Evolutionary conservation across 1,140 invertebrate genomes (phyloP).

Genomic region (Carcinoscorpius rotundicauda): DNA sequence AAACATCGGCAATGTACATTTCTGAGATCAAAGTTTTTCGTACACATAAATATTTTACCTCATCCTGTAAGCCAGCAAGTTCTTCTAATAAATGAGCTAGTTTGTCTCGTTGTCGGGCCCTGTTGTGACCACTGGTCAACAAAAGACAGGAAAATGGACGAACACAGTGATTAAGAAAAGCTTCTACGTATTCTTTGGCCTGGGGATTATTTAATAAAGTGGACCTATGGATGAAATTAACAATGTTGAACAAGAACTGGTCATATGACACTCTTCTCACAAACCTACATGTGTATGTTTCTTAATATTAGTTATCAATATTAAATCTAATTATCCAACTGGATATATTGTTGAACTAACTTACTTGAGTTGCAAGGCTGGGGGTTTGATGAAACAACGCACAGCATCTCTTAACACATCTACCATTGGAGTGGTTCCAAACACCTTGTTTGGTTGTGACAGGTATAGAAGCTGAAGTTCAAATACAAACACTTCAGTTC

Average conservation of each 20-base stretch:
- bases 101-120: conserved; percentile 86
- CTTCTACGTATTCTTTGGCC: conserved; percentile 74
- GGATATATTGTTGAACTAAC: too few species aligned
- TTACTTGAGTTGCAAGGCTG: conserved; percentile 34
- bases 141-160: conserved; percentile 72
- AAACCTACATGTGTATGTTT: too few species aligned
- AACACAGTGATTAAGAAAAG: conserved; percentile 75
- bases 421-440: conserved; percentile 44
- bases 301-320: too few species aligned
- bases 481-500: neutral
- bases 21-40: too few species aligned
- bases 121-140: conserved; percentile 62
- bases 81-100: conserved; percentile 78
- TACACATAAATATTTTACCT: conserved; percentile 41
- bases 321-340: too few species aligned
- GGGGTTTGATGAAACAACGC: conserved; percentile 73
- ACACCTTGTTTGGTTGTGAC: conserved; percentile 27
- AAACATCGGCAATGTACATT: too few species aligned
- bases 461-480: conserved; percentile 31
- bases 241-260: too few species aligned
- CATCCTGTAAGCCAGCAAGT: conserved; percentile 82
- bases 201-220: conserved; percentile 30
- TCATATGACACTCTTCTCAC: too few species aligned
- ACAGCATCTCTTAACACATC: conserved; percentile 77
- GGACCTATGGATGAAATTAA: conserved; percentile 14